phyloP scores from a whole-genome alignment of 2,797 vertebrate genomes.

The Acropternis orthonyx region DNA sequence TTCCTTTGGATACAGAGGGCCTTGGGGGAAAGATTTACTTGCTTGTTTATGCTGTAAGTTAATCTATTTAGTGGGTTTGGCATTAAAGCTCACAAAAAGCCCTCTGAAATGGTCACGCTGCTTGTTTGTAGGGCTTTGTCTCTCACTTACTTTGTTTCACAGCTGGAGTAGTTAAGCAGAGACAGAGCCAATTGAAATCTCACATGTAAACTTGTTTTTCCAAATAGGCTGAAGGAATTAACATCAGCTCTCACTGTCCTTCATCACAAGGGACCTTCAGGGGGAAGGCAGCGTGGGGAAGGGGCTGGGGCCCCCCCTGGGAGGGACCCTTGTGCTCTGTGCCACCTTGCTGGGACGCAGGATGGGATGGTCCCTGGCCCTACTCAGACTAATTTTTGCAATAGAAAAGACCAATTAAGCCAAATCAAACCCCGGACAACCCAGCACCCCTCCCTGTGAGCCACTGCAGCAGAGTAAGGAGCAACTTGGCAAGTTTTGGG shows the following conservation, averaged over 20 bases:
- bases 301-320: neutral
- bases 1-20: constrained; percentile 46
- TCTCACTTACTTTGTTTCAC: constrained; percentile 43
- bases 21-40: constrained; percentile 61
- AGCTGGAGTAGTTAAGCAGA: constrained; percentile 46
- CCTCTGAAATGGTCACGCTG: constrained; percentile 20
- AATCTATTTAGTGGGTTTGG: constrained; percentile 66
- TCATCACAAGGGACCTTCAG: rapidly evolving
- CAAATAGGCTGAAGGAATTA: neutral
- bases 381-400: neutral
- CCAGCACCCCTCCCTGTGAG: neutral
- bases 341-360: neutral
- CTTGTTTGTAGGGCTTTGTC: constrained; percentile 49
- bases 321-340: neutral
- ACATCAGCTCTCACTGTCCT: neutral
- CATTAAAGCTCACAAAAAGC: constrained; percentile 40
- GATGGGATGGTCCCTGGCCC: neutral
- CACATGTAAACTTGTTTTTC: constrained; percentile 38
- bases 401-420: neutral
- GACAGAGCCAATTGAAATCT: constrained; percentile 13
- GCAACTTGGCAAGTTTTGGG: rapidly evolving
- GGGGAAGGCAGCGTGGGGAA: neutral
- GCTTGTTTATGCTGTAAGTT: constrained; percentile 65
- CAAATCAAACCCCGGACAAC: neutral
- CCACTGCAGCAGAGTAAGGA: neutral